Evolutionary conservation across 2,888 invertebrate species (phyloP).

Genomic region (Rambutsinella grinnellia): DNA sequence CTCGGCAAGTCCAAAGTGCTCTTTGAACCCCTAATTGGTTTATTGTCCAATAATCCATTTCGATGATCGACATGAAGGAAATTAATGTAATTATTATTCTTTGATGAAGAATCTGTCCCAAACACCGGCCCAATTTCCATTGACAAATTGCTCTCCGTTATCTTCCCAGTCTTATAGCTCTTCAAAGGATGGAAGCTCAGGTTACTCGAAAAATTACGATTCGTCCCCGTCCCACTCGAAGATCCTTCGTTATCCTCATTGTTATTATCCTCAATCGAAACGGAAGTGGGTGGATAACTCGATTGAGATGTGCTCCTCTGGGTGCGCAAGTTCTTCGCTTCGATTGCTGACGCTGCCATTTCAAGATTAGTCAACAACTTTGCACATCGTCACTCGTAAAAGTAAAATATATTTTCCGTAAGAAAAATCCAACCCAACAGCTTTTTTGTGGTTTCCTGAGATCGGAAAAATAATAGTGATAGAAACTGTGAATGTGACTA

Average conservation of each 20-base stretch:
- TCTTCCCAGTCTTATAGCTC: conserved; percentile 45
- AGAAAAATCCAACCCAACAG: not conserved
- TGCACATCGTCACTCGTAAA: not conserved
- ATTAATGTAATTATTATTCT: not conserved
- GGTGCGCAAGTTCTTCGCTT: conserved; percentile 28
- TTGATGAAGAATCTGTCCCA: conserved; percentile 15
- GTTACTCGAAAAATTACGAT: no score
- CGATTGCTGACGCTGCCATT: conserved; percentile 40
- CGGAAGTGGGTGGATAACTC: conserved; percentile 2
- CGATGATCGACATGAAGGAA: not conserved
- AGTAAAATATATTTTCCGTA: not conserved
- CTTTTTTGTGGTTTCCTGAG: no score
- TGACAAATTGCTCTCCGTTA: conserved; percentile 35
- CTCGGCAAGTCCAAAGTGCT: conserved; percentile 42
- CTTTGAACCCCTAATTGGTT: conserved; percentile 42
- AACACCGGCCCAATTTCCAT: conserved; percentile 43
- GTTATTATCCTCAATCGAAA: conserved; percentile 8
- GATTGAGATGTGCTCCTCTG: conserved; percentile 44
- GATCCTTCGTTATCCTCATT: not conserved
- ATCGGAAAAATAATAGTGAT: no score
- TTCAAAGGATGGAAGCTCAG: conserved; percentile 46
- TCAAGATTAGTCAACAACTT: no score
- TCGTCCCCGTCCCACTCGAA: no score
- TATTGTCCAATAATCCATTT: conserved; percentile 22
- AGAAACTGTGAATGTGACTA: no score